These are phyloP conservation scores for Alosa sapidissima DNA, from an alignment of 2,797 vertebrate species.

Conservation along the genomic window DNA sequence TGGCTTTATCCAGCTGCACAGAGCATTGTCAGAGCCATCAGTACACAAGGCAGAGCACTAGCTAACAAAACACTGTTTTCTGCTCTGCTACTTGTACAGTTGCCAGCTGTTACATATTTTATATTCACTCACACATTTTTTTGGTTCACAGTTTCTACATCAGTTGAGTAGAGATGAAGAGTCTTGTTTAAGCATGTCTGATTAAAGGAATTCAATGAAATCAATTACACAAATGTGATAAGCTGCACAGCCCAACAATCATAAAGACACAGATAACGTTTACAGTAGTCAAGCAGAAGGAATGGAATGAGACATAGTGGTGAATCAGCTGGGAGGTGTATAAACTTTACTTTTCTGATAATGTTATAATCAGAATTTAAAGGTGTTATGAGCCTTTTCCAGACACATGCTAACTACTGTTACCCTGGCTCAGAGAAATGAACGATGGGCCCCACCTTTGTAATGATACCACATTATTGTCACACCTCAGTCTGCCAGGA, in stretches of 20 bases:
- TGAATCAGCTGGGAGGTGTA: background rate
- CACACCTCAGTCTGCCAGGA: too few species aligned
- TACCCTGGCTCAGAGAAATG: background rate
- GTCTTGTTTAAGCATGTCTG: background rate
- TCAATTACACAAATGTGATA: background rate
- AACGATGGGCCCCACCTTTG: background rate
- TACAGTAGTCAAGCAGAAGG: background rate
- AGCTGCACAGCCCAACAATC: background rate
- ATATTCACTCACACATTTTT: background rate
- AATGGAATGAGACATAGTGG: background rate
- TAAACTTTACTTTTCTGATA: background rate
- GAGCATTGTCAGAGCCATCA: background rate
- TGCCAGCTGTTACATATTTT: background rate
- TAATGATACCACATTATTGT: background rate
- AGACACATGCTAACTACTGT: background rate
- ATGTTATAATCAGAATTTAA: background rate
- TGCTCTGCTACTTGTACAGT: background rate
- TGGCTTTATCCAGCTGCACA: conserved; percentile 78
- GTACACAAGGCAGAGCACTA: background rate
- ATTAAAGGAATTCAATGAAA: background rate
- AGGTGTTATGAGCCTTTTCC: background rate
- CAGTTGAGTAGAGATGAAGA: background rate
- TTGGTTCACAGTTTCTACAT: background rate
- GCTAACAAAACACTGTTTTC: background rate
- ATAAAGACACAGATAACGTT: background rate